Evolutionary conservation across 2,888 invertebrate genomes (phyloP).

Genomic region (Deladenus siricidicola): DNA sequence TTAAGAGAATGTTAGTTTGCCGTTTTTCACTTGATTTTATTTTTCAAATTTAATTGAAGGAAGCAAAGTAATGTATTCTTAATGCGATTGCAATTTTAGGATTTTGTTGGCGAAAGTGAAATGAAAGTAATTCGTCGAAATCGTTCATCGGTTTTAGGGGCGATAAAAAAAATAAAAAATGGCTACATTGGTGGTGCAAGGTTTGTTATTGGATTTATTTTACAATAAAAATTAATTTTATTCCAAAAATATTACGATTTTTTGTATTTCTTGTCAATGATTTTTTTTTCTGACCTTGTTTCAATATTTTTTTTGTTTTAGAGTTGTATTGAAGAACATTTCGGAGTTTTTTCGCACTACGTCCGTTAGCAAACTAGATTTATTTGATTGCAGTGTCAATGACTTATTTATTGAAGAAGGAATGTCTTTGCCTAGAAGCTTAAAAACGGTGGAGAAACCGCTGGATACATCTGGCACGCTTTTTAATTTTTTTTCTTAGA

Average conservation of each 20-base stretch:
- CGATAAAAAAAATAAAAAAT: conserved; percentile 92
- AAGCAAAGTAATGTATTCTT: too few relatives aligned
- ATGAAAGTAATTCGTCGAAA: conserved; percentile 14
- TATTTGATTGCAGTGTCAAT: conserved; percentile 36
- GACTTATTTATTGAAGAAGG: conserved; percentile 13
- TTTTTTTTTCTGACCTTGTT: too few relatives aligned
- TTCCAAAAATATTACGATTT: too few relatives aligned
- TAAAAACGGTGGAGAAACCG: conserved; percentile 11
- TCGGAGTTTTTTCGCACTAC: conserved; percentile 93
- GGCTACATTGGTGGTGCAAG: conserved; percentile 96
- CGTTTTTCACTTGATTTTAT: background rate
- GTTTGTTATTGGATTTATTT: too few relatives aligned
- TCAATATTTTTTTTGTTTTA: too few relatives aligned
- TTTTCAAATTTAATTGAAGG: background rate
- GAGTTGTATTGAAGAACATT: conserved; percentile 82
- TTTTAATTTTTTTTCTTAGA: background rate
- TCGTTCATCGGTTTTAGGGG: conserved; percentile 70
- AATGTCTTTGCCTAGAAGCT: conserved; percentile 17
- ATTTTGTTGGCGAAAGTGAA: too few relatives aligned
- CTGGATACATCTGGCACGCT: too few relatives aligned
- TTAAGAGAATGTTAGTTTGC: too few relatives aligned
- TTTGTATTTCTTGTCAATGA: too few relatives aligned
- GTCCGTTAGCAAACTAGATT: conserved; percentile 85
- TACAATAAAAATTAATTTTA: too few relatives aligned
- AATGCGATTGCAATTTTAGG: too few relatives aligned